phyloP scores from a whole-genome alignment of 2,888 invertebrate species.

The Oscheius sp. region DNA sequence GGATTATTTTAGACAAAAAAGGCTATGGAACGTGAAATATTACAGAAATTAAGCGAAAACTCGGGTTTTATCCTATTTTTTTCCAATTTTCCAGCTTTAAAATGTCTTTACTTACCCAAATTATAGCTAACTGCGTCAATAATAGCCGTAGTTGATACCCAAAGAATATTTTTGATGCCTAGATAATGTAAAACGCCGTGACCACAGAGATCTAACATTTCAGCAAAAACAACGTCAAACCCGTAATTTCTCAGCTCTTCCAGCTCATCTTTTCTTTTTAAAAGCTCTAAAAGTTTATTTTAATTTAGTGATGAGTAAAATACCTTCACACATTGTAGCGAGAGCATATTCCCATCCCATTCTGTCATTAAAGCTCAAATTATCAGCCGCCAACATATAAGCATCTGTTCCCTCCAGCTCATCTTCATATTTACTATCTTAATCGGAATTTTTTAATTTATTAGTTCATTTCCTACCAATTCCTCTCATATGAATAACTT shows the following conservation, averaged over 20 bases:
- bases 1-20: not conserved
- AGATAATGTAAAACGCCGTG: slow-evolving; percentile 61
- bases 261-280: not conserved
- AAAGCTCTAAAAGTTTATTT: not conserved
- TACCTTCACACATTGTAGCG: not conserved
- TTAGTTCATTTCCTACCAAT: slow-evolving; percentile 44
- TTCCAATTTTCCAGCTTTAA: too few species aligned
- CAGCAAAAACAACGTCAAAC: slow-evolving; percentile 67
- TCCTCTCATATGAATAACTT: slow-evolving; percentile 62
- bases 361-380: slow-evolving; percentile 49
- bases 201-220: slow-evolving; percentile 67
- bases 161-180: slow-evolving; percentile 63
- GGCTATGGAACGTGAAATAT: not conserved
- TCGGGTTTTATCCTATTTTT: too few species aligned
- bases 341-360: slow-evolving; percentile 47
- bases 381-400: slow-evolving; percentile 30
- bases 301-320: not conserved
- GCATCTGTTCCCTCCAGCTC: slow-evolving; percentile 45
- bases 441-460: not conserved
- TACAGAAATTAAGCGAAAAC: not conserved
- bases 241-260: slow-evolving; percentile 54
- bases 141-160: slow-evolving; percentile 68
- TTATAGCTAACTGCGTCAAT: slow-evolving; percentile 66
- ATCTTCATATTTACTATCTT: slow-evolving; percentile 40
- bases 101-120: slow-evolving; percentile 43